A percentile compares a stretch with the other conserved stretches of the same genome.
Conservation (phyloP, 2,888 invertebrate genomes). For the Hirtodrosophila trivittata region DNA sequence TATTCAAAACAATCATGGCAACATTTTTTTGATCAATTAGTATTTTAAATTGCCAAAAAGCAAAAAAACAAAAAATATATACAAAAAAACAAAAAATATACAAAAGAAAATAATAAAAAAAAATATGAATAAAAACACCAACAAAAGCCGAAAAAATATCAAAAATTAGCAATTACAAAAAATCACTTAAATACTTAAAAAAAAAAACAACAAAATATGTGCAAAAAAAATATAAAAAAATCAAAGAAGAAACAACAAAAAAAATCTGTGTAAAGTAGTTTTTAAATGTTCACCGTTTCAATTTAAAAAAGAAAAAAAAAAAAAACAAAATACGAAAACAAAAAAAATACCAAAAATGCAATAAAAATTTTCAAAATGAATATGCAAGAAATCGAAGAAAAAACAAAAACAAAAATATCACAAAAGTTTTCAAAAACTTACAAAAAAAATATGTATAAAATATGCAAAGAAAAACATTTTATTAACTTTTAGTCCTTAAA, state of each 20-base stretch:
- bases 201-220: constrained; percentile 15
- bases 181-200: constrained; percentile 59
- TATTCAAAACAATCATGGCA: constrained; percentile 67
- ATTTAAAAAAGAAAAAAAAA: constrained; percentile 44
- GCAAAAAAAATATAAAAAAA: constrained; percentile 34
- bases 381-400: constrained; percentile 54
- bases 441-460: constrained; percentile 59
- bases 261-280: constrained; percentile 71
- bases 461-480: constrained; percentile 41
- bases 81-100: constrained; percentile 29
- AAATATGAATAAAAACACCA: constrained; percentile 23
- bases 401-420: constrained; percentile 42
- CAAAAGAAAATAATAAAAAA: constrained; percentile 32
- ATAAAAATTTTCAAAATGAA: constrained; percentile 69
- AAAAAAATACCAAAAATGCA: constrained; percentile 72
- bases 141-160: constrained; percentile 64
- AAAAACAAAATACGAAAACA: too few relatives aligned
- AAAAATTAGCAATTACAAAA: constrained; percentile 62
- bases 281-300: constrained; percentile 76
- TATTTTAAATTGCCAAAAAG: constrained; percentile 71
- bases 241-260: constrained; percentile 30
- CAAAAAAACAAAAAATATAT: constrained; percentile 33
- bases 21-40: constrained; percentile 65
- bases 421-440: constrained; percentile 41
- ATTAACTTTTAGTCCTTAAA: constrained; percentile 51